Evolutionary conservation across 2,797 vertebrate genomes (phyloP), one percentile per base, ranked within the genome.

Genomic region (Orestias chungarensis): DNA sequence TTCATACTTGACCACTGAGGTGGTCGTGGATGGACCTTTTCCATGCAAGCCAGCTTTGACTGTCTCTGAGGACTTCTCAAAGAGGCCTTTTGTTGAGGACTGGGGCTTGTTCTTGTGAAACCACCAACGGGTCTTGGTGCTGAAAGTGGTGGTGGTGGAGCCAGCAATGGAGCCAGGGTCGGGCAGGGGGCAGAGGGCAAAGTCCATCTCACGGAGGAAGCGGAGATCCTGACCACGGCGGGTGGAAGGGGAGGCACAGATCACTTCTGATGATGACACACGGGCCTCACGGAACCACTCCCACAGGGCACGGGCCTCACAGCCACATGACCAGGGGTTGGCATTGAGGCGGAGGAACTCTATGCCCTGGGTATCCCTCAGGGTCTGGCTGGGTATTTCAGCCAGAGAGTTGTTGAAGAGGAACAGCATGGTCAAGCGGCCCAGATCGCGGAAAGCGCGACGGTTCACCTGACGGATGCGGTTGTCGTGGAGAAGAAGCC

Each of bases 241-340:
- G 29, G 92, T 84, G 0, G 95, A 93, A 0, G 97, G 97, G n/a
- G 95, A 95, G 54, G 95, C 88, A 6, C 97, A 99, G 38, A 96
- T 89, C 57, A 98, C 95, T 8, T 96, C 95, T 0, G 97, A 98
- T 84, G 96, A 97, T 85, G 97, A 99, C 68, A 98, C 94, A 0
- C 95, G 95, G 15, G 96, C 95, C 81, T 93, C 93, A 1, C 95
- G 95, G 94, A 99, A 99, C 96, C 97, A 99, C 76, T 96, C 96
- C 97, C 97, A 98, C 84, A 99, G 94, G 35, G 95, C 94, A 8
- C 93, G 96, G 6, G 97, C 94, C 46, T 97, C 96, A 47, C 97
- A 99, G 91, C 97, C 97, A 25, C 97, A 99, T 62, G 97, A 94
- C 97, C 97, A 99, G 49, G 97, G 97, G 89, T 98, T 98, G 81